Percentiles rank a stretch among this genome's conserved stretches.
These are phyloP conservation scores for Pachypanchax playfairii DNA, from an alignment of 2,113 vertebrate species.

Conservation along the genomic window DNA sequence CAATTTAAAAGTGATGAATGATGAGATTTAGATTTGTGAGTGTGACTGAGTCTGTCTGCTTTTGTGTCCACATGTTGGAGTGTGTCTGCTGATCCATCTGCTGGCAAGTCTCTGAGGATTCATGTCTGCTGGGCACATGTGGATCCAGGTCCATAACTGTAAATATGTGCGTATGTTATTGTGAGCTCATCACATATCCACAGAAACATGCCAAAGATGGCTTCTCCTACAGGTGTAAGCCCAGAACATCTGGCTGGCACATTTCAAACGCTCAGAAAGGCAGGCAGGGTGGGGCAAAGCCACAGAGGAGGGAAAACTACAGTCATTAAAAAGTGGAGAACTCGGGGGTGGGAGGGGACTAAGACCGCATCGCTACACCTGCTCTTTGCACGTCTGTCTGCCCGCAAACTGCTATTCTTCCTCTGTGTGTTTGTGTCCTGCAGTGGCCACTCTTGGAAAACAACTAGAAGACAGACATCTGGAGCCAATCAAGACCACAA, in stretches of 20 bases:
- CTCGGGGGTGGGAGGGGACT: slow-evolving; percentile 19
- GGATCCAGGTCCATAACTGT: slow-evolving; percentile 13
- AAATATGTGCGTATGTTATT: slow-evolving; percentile 13
- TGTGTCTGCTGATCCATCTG: slow-evolving; percentile 38
- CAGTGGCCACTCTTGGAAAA: slow-evolving; percentile 49
- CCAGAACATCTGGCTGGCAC: slow-evolving; percentile 70
- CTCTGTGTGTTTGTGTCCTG: slow-evolving; percentile 21
- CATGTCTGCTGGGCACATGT: slow-evolving; percentile 36
- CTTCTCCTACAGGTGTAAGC: slow-evolving; percentile 66
- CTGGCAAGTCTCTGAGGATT: slow-evolving; percentile 27
- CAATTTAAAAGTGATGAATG: slow-evolving; percentile 47
- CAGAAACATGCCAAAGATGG: slow-evolving; percentile 58
- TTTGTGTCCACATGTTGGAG: slow-evolving; percentile 34
- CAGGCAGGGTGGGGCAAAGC: slow-evolving; percentile 47
- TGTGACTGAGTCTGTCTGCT: slow-evolving; percentile 17
- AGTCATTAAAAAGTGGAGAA: slow-evolving; percentile 65
- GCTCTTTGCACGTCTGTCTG: slow-evolving; percentile 42
- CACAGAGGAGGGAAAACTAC: slow-evolving; percentile 54
- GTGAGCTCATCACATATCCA: slow-evolving; percentile 42
- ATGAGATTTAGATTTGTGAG: slow-evolving; percentile 34
- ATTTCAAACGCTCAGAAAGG: slow-evolving; percentile 61
- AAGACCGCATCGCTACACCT: slow-evolving; percentile 60
- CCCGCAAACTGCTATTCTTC: slow-evolving; percentile 47
- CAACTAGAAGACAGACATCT: slow-evolving; percentile 53
- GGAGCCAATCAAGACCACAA: slow-evolving; percentile 55